Conservation (phyloP, 2,113 vertebrate species). For the Gavialis gangeticus region DNA sequence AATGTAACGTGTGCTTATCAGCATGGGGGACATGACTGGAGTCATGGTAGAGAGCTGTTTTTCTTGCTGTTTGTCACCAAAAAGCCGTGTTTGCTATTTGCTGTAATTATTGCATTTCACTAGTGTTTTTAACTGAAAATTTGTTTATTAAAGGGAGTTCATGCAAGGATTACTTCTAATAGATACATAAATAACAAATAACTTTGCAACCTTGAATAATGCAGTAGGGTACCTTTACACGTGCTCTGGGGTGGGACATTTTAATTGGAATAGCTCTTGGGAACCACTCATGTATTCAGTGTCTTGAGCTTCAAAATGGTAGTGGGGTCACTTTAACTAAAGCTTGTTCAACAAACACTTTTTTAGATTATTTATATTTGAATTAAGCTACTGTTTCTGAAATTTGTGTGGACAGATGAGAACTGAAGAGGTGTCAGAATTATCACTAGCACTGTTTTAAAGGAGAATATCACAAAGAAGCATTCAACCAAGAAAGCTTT, state of each 20-base stretch:
- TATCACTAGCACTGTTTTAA: not conserved
- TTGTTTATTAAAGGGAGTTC: not conserved
- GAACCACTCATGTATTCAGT: no score
- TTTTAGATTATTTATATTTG: no score
- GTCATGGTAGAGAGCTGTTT: not conserved
- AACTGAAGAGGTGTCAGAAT: not conserved
- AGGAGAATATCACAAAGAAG: not conserved
- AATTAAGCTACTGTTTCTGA: no score
- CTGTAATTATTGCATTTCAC: not conserved
- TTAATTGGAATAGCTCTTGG: no score
- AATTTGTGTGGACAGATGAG: not conserved
- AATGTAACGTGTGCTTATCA: not conserved
- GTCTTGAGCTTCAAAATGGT: no score
- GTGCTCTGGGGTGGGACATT: no score
- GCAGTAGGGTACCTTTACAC: no score
- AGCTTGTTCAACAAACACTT: no score
- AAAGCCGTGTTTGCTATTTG: not conserved
- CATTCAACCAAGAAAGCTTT: rapidly evolving
- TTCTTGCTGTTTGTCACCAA: not conserved
- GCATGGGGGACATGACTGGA: not conserved
- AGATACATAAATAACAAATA: conserved; percentile 27
- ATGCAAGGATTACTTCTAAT: conserved; percentile 23
- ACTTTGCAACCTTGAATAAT: not conserved
- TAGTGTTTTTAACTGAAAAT: not conserved
- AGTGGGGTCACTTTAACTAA: no score